Conservation (phyloP, 2,113 vertebrate species). For the Microcebus murinus region DNA sequence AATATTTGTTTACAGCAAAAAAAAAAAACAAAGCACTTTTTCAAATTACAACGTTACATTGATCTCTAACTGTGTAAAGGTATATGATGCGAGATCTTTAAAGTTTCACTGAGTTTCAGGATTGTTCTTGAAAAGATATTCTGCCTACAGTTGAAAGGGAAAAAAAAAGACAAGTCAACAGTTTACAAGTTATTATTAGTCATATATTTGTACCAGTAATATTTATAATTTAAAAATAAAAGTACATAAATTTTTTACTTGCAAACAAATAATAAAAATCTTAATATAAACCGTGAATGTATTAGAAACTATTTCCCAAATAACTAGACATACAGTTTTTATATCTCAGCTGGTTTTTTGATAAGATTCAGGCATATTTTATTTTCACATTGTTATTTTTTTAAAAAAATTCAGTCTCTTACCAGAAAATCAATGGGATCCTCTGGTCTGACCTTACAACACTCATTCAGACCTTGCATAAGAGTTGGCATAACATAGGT, state of each 20-base stretch:
- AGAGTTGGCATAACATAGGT: slow-evolving; percentile 93
- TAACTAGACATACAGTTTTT: neutral
- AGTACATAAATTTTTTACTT: neutral
- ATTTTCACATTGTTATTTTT: neutral
- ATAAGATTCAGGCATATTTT: neutral
- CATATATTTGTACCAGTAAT: neutral
- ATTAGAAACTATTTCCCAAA: neutral
- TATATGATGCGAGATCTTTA: neutral
- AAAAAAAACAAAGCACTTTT: slow-evolving; percentile 14
- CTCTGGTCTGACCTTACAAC: slow-evolving; percentile 88
- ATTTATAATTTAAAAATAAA: neutral
- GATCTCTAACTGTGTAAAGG: neutral
- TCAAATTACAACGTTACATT: neutral
- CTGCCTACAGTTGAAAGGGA: slow-evolving; percentile 84
- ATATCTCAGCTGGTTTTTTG: neutral
- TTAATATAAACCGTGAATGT: neutral
- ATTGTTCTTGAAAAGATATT: slow-evolving; percentile 90
- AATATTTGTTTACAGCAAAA: neutral
- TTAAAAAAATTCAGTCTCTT: neutral
- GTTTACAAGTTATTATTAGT: neutral
- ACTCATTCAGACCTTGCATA: slow-evolving; percentile 90
- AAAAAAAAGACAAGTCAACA: slow-evolving; percentile 4
- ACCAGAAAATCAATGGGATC: slow-evolving; percentile 97
- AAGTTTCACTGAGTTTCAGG: slow-evolving; percentile 78
- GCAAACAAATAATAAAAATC: slow-evolving; percentile 10